Evolutionary conservation across 2,113 vertebrate species (phyloP), one percentile per base, ranked within the genome.

Genomic region (Carollia perspicillata): DNA sequence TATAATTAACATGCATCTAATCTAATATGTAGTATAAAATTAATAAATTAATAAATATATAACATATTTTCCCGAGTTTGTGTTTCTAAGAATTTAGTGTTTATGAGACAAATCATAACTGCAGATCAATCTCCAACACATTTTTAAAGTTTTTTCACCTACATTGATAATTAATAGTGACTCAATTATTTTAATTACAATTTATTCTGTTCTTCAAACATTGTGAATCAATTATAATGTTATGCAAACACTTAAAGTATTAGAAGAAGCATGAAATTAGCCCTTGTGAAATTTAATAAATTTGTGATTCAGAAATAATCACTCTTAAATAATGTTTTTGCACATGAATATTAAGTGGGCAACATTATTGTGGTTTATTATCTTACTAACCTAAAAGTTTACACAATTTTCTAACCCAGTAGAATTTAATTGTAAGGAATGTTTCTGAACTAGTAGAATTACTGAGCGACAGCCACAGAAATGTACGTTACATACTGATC

Each of bases 221-320:
- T 28, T 69, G 13, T 75, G 22, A 95, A 65, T 75, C 33, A 93
- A 44, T 77, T 93, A 28, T 35, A 81, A 47, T 35, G 14, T 81
- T 44, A 35, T 33, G 79, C 14, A 71, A 69, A 8, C 42, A 80
- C 53, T 91, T 88, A 74, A 84, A 88, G 11, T 63, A 60, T 53
- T 72, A 68, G 20, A 77, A 77, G 35, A 23, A 71, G 22, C 49
- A 89, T 77, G 40, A 93, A 63, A 89, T 77, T 92, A 96, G 77
- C 10, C 28, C 18, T 92, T 92, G 14, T 78, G 9, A 95, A 92
- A 81, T 72, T 81, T 35, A 89, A 84, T 94, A 83, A 81, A 51
- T 83, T 6, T 14, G 30, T 60, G 4, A 66, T 58, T 95, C 44
- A 51, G 7, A 60, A 79, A 80, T 58, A 89, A 72, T 51, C 40